Evolutionary conservation across 2,797 vertebrate species (phyloP).

Genomic region (Strix occidentalis): DNA sequence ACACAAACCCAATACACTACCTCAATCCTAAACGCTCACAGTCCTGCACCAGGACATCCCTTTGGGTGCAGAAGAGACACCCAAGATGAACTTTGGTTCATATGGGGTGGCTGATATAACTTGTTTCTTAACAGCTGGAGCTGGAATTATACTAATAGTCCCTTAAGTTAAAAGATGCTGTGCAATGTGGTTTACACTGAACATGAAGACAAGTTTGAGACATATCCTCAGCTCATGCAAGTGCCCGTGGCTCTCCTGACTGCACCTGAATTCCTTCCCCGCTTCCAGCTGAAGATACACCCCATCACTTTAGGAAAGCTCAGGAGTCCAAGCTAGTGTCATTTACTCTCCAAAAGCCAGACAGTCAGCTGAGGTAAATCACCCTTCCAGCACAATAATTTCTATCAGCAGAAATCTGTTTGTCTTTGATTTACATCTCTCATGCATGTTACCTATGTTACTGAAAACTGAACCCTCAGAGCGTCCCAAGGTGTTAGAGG

Average conservation of each 20-base stretch:
- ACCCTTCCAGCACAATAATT: not conserved
- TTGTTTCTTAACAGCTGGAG: not conserved
- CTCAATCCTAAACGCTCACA: not conserved
- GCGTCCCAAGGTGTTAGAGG: not conserved
- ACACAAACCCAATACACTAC: not conserved
- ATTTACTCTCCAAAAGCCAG: not conserved
- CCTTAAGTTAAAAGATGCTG: not conserved
- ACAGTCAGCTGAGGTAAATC: not conserved
- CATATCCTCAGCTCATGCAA: not conserved
- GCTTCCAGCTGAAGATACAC: not conserved
- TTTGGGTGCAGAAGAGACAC: not conserved
- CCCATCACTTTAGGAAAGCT: not conserved
- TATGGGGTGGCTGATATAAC: not conserved
- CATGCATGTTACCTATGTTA: not conserved
- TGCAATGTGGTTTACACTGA: not conserved
- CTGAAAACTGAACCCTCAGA: not conserved
- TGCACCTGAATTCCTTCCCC: not conserved
- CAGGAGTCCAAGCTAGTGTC: not conserved
- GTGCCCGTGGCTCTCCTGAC: not conserved
- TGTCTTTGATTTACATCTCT: not conserved
- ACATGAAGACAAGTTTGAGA: not conserved
- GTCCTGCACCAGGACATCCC: accelerated
- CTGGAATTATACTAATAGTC: not conserved
- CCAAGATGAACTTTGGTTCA: not conserved
- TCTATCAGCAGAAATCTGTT: not conserved